Evolutionary conservation across 2,797 vertebrate species (phyloP).

Genomic region (Smutsia temminckii): DNA sequence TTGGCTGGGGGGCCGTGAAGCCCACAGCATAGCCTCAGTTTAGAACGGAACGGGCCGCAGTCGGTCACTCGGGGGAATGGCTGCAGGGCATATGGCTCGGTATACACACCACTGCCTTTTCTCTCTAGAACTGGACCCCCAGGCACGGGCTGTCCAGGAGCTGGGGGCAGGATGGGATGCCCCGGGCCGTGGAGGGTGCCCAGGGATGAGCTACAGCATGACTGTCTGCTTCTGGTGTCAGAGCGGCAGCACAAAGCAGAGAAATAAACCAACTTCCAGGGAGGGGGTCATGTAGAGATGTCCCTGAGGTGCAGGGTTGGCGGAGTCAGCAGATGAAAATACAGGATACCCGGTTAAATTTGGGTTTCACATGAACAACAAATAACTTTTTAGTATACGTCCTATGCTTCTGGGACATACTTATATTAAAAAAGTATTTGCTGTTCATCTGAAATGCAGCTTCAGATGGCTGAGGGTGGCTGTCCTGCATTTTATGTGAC

Average conservation of each 20-base stretch:
- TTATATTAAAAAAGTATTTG: background rate
- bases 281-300: too few relatives aligned
- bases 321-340: background rate
- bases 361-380: background rate
- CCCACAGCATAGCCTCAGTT: rapidly evolving
- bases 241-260: background rate
- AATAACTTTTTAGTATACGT: background rate
- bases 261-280: rapidly evolving
- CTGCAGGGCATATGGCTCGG: rapidly evolving
- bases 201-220: rapidly evolving
- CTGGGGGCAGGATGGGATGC: background rate
- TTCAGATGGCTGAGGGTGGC: background rate
- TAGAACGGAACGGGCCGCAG: background rate
- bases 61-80: rapidly evolving
- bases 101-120: background rate
- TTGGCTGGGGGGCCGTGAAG: background rate
- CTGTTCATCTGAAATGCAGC: background rate
- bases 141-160: background rate
- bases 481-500: background rate
- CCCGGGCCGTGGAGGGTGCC: background rate
- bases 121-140: background rate
- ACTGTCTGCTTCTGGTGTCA: background rate
- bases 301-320: rapidly evolving
- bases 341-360: background rate
- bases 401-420: background rate